Evolutionary conservation across 2,797 vertebrate genomes (phyloP).

Genomic region (Melanotaenia nigrans): DNA sequence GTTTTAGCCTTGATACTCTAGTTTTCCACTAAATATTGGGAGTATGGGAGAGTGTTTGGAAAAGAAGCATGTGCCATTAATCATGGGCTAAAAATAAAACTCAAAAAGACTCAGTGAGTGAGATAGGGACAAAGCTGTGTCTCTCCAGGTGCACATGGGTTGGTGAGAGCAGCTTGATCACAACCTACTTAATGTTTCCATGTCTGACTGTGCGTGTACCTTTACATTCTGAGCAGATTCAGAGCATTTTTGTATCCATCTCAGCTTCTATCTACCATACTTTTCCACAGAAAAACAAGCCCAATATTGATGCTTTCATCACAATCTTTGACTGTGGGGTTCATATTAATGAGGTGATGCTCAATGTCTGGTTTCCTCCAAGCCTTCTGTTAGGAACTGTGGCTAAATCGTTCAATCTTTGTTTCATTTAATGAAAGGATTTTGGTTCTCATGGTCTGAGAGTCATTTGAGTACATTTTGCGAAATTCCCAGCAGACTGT

Average conservation of each 20-base stretch:
- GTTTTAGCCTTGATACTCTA: conserved; percentile 24
- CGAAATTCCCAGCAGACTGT: background rate
- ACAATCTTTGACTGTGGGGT: background rate
- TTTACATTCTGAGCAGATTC: background rate
- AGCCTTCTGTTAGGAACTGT: background rate
- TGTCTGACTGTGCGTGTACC: conserved; percentile 6
- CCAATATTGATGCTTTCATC: background rate
- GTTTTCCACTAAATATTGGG: conserved; percentile 43
- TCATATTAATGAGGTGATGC: background rate
- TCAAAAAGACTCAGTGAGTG: conserved; percentile 42
- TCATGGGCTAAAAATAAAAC: conserved; percentile 70
- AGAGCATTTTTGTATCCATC: background rate
- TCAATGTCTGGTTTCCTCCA: background rate
- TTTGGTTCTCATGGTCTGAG: background rate
- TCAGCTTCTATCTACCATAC: background rate
- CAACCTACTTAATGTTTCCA: conserved; percentile 6
- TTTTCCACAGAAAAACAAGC: background rate
- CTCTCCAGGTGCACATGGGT: conserved; percentile 50
- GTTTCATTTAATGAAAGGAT: background rate
- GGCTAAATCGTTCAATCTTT: background rate
- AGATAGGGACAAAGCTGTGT: conserved; percentile 58
- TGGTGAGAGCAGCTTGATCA: conserved; percentile 60
- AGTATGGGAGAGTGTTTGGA: conserved; percentile 16
- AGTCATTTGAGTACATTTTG: background rate
- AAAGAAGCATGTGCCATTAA: conserved; percentile 51